phyloP scores from a whole-genome alignment of 53 echinoderm and acorn worm genomes.

The Hippasteria phrygiana region DNA sequence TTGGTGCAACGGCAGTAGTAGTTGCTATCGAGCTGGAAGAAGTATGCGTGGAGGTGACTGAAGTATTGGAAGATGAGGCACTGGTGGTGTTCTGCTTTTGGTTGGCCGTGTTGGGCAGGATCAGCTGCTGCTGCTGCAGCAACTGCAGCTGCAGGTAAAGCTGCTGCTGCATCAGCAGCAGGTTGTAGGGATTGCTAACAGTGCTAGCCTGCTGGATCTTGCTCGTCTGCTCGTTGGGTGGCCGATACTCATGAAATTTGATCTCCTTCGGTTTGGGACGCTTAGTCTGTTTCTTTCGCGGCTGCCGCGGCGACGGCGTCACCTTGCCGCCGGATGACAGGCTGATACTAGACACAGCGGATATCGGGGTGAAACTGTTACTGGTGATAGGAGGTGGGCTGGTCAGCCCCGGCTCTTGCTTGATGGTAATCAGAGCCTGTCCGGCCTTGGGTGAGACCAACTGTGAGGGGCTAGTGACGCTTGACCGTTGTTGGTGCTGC shows the following conservation, averaged over 20 bases:
- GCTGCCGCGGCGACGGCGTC: conserved; percentile 68
- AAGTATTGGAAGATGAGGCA: conserved; percentile 69
- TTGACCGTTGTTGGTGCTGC: conserved; percentile 49
- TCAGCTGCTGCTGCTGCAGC: conserved; percentile 90
- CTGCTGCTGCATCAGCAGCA: conserved; percentile 96
- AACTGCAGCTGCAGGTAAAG: conserved; percentile 93
- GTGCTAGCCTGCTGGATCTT: conserved; percentile 71
- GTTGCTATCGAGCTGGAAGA: conserved; percentile 28
- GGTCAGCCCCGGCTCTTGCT: conserved; percentile 88
- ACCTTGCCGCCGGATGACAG: conserved; percentile 45
- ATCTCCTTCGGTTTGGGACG: conserved; percentile 95
- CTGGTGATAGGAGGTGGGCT: conserved; percentile 78
- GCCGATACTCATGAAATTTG: conserved; percentile 99
- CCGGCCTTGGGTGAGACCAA: conserved; percentile 46
- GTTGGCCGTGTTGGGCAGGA: conserved; percentile 74
- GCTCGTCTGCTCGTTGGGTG: conserved; percentile 90
- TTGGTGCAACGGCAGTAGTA: conserved; percentile 22
- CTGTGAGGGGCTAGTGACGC: conserved; percentile 41
- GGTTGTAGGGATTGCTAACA: conserved; percentile 80
- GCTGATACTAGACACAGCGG: conserved; percentile 40
- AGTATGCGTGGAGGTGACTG: conserved; percentile 47
- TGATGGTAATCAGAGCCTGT: conserved; percentile 71
- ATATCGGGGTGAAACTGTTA: conserved; percentile 48
- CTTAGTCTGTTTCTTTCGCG: conserved; percentile 93
- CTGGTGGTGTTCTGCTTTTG: conserved; percentile 68